Evolutionary conservation across 1,140 invertebrate genomes (phyloP).

Genomic region (Rhagoletis pomonella): DNA sequence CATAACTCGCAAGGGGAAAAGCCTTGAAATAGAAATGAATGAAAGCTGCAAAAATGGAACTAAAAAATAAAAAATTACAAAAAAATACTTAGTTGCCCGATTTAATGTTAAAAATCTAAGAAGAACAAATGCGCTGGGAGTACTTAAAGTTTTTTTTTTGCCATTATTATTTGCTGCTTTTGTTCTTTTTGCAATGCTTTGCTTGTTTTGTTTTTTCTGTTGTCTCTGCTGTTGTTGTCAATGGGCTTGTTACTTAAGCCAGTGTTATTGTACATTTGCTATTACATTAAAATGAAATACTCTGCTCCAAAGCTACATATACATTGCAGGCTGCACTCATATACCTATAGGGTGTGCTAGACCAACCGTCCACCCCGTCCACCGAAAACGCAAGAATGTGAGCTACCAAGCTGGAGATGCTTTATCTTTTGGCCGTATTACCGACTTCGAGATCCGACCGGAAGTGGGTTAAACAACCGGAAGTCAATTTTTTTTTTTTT

Average conservation of each 20-base stretch:
- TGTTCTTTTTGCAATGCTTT: not conserved
- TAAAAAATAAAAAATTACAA: not conserved
- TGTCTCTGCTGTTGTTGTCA: not conserved
- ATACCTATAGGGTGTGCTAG: too few relatives aligned
- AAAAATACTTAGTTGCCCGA: not conserved
- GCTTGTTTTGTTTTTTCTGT: not conserved
- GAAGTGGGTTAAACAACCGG: too few relatives aligned
- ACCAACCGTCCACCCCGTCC: too few relatives aligned
- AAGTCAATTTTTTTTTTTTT: too few relatives aligned
- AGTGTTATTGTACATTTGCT: not conserved
- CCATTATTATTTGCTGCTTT: not conserved
- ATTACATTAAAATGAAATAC: constrained; percentile 32
- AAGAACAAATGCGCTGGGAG: not conserved
- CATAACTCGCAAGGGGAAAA: not conserved
- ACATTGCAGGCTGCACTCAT: too few relatives aligned
- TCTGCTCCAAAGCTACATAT: not conserved
- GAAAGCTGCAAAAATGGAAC: not conserved
- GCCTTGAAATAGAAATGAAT: not conserved
- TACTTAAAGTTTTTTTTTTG: not conserved
- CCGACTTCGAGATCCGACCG: too few relatives aligned
- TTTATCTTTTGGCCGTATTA: too few relatives aligned
- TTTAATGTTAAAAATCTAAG: constrained; percentile 7
- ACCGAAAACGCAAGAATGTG: too few relatives aligned
- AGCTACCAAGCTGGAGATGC: too few relatives aligned
- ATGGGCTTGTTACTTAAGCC: not conserved